Conservation (phyloP, 2,113 vertebrate genomes). For the Plestiodon gilberti region DNA sequence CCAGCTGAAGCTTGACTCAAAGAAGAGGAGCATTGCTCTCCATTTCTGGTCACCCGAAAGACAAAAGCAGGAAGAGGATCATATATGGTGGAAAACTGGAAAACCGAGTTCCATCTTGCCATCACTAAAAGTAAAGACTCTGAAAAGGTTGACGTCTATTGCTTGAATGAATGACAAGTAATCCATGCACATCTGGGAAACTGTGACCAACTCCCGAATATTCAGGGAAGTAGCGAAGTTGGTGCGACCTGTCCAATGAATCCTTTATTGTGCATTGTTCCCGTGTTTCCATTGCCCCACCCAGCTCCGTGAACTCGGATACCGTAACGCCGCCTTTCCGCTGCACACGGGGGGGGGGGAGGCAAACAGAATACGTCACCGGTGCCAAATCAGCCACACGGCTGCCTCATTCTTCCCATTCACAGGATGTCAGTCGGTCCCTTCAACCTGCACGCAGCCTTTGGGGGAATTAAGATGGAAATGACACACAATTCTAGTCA, state of each 20-base stretch:
- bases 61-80: neutral
- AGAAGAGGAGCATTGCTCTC: neutral
- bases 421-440: slow-evolving; percentile 44
- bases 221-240: slow-evolving; percentile 28
- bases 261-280: slow-evolving; percentile 57
- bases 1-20: neutral
- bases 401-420: slow-evolving; percentile 55
- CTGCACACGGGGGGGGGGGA: slow-evolving; percentile 37
- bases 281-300: slow-evolving; percentile 25
- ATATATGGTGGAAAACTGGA: neutral
- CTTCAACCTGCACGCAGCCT: slow-evolving; percentile 49
- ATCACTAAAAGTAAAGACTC: neutral
- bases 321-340: slow-evolving; percentile 28
- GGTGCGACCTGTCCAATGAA: slow-evolving; percentile 41
- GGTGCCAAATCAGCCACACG: slow-evolving; percentile 41
- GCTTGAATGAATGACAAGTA: slow-evolving; percentile 9
- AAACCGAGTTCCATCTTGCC: no score
- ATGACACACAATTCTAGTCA: slow-evolving; percentile 53
- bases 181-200: slow-evolving; percentile 29
- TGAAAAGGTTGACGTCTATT: neutral
- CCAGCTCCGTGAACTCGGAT: slow-evolving; percentile 47
- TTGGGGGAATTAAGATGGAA: slow-evolving; percentile 56
- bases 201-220: slow-evolving; percentile 36
- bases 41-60: neutral
- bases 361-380: no score